Evolutionary conservation across 2,113 vertebrate species (phyloP), one percentile per base, ranked within the genome.

Genomic region (Ondatra zibethicus): DNA sequence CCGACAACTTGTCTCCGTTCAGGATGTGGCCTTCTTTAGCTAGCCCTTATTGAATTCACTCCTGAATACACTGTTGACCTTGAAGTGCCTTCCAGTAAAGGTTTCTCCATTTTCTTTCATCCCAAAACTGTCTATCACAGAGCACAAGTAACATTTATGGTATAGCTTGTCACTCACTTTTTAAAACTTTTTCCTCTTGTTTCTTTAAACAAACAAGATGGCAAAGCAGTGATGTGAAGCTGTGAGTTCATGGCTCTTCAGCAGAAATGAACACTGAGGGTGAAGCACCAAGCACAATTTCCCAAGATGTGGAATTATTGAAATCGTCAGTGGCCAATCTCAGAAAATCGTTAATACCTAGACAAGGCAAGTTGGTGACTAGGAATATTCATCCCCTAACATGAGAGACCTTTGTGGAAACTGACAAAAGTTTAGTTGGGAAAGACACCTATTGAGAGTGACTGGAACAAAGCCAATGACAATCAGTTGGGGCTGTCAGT

Each of bases 151-250:
- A 39, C n/a, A 52, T 75, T 81, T 73, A 50, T 76, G 33, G 9
- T 2, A 7, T 31, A 63, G 16, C 55, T 91, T 36, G 63, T 55
- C 3, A 47, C 61, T 42, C 29, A 50, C 58, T 36, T 68, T 75
- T 25, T 11, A 33, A 61, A 25, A 91, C 29, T 65, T 85, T 81
- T 36, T 50, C 50, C 77, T 7, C 39, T 93, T 70, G 8, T 52
- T 86, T 89, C 84, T 72, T 93, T 47, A 55, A 52, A 45, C 9
- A 42, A 61, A 76, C 1, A 5, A 73, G 25, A 29, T 58, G 97
- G 97, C 96, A 93, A 96, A 96, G 72, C 96, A 96, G 68, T n/a
- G 72, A 75, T 52, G 75, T 36, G 27, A 72, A 89, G 87, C 66
- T 31, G 0, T 76, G 23, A 8, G 17, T 47, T 31, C 25, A 39